Percentiles rank a stretch among this genome's conserved stretches.
These are phyloP conservation scores for Agraylea sexmaculata DNA, from an alignment of 1,140 invertebrate genomes.

Conservation along the genomic window DNA sequence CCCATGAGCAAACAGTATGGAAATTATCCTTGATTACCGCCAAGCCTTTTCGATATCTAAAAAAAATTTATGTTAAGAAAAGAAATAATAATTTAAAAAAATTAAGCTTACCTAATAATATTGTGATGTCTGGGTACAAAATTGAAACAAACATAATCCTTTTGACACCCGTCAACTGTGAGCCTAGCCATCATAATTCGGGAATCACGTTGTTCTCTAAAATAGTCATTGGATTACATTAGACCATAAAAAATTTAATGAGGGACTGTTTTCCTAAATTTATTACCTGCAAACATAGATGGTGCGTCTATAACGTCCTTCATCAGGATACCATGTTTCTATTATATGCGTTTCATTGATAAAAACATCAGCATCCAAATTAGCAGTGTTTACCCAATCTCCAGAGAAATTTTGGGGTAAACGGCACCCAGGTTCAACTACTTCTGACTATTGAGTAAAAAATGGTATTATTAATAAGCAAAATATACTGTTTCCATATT, in stretches of 20 bases:
- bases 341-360: conserved; percentile 96
- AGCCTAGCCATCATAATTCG: conserved; percentile 91
- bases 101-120: conserved; percentile 53
- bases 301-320: conserved; percentile 72
- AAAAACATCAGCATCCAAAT: conserved; percentile 84
- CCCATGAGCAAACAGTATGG: conserved; percentile 87
- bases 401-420: conserved; percentile 89
- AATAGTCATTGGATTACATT: conserved; percentile 12
- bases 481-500: no score
- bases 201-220: conserved; percentile 68
- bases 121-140: conserved; percentile 93
- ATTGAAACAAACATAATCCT: conserved; percentile 95
- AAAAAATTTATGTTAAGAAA: neutral
- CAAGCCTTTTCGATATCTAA: conserved; percentile 74
- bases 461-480: no score
- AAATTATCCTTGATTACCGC: conserved; percentile 84
- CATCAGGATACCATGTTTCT: conserved; percentile 88
- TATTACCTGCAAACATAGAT: conserved; percentile 80
- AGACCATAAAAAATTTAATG: neutral
- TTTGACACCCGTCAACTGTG: conserved; percentile 95
- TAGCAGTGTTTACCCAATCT: conserved; percentile 93
- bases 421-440: conserved; percentile 80
- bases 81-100: conserved; percentile 1
- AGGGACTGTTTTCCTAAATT: neutral
- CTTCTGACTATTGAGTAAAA: conserved; percentile 54